Evolutionary conservation across 2,797 vertebrate genomes (phyloP).

Genomic region (Spondyliosoma cantharus): DNA sequence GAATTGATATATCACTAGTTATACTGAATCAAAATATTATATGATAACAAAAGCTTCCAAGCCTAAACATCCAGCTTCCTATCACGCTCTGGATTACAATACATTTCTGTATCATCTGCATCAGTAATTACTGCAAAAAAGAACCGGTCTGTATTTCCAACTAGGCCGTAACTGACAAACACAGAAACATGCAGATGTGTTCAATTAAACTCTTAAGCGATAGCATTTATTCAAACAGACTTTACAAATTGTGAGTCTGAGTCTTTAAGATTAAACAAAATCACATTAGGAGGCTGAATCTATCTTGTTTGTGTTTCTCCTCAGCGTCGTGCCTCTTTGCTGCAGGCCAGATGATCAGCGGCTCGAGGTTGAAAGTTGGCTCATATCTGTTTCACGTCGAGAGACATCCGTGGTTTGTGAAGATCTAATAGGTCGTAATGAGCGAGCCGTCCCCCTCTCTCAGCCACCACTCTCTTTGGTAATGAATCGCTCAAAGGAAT

Average conservation of each 20-base stretch:
- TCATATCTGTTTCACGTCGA: constrained; percentile 38
- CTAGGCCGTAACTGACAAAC: neutral
- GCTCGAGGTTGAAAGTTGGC: constrained; percentile 33
- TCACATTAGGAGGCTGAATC: neutral
- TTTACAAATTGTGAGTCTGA: neutral
- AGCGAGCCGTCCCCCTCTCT: constrained; percentile 42
- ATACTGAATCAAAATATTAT: too few relatives aligned
- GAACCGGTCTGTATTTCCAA: neutral
- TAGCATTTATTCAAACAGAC: neutral
- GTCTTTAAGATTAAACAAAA: neutral
- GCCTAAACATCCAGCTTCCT: neutral
- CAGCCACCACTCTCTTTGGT: constrained; percentile 18
- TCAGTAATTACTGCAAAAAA: neutral
- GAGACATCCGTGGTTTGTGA: constrained; percentile 47
- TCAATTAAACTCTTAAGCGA: neutral
- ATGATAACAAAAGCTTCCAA: too few relatives aligned
- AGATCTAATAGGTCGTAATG: constrained; percentile 63
- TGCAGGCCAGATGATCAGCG: constrained; percentile 17
- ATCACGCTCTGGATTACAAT: neutral
- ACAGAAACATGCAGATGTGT: neutral
- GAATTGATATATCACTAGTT: neutral
- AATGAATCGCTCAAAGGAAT: constrained; percentile 65
- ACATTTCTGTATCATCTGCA: neutral
- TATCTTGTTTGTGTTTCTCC: constrained; percentile 22
- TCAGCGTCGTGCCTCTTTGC: neutral